Evolutionary conservation across 2,113 vertebrate species (phyloP), one percentile per base, ranked within the genome.

Genomic region (Xyliphius kryptos): DNA sequence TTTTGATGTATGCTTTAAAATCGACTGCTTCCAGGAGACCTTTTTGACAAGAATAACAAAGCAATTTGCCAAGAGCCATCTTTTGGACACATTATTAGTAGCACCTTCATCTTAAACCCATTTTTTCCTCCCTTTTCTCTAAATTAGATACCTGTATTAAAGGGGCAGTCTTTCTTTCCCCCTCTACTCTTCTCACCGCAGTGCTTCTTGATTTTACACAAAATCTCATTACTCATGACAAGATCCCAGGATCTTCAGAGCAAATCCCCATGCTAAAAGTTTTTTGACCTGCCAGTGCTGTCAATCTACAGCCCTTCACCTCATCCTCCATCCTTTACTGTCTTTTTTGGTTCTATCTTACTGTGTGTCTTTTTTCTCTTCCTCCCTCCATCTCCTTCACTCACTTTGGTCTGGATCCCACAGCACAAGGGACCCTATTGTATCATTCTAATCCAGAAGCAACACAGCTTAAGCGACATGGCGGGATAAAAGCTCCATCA

Each of bases 11-110:
- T 97, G 91, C 92, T 88, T 90, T 85, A 87, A 90, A 90, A 90
- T 89, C 93, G 91, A 95, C 90, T 91, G 91, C 90, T 89, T 94
- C 89, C 88, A 83, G 87, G 92, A 93, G 90, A 92, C 88, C 83
- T 77, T 80, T 91, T 90, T 95, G 91, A 97, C 92, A 93, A 92
- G 89, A 91, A 93, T 92, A 95, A 95, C 92, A 95, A 98, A 95
- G 92, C 91, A 93, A 93, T 91, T 89, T 92, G 93, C 92, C 93
- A 93, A 87, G 86, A 96, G 92, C 91, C 83, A 89, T 92, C 90
- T 90, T 88, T 83, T 83, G 84, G 91, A 92, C 90, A 90, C 88
- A 90, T 90, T 91, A 89, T 93, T 91, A 94, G 90, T 87, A 82
- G 79, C 80, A 84, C 85, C 80, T 89, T 89, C 86, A 85, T 90